Conservation (phyloP, 1,140 invertebrate species). For the Phocides pigmalion region DNA sequence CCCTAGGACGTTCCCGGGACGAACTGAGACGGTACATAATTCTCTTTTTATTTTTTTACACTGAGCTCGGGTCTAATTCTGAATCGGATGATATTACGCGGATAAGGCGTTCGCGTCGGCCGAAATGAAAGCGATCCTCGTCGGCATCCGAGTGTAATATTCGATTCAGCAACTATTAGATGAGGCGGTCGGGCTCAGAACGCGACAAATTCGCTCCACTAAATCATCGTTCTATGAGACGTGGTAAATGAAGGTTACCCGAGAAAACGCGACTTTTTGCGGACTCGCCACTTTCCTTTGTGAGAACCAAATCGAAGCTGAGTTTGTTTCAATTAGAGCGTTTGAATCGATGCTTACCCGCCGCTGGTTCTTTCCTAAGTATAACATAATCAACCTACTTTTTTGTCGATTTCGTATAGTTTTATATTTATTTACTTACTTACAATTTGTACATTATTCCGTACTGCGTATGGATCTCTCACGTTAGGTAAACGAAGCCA, state of each 20-base stretch:
- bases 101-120: constrained; percentile 39
- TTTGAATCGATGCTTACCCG: constrained; percentile 41
- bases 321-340: constrained; percentile 59
- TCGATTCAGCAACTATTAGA: constrained; percentile 63
- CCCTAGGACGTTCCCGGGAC: constrained; percentile 47
- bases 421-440: no score
- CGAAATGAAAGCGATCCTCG: constrained; percentile 44
- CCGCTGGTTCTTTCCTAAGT: constrained; percentile 1
- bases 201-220: constrained; percentile 58
- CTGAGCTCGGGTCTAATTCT: constrained; percentile 36
- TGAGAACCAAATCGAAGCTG: constrained; percentile 37
- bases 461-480: no score
- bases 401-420: no score
- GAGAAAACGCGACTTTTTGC: constrained; percentile 38
- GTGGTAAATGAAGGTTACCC: constrained; percentile 44
- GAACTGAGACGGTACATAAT: constrained; percentile 40
- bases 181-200: constrained; percentile 35
- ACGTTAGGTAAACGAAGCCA: no score
- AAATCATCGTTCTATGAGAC: constrained; percentile 57
- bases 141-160: constrained; percentile 52
- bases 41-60: constrained; percentile 51
- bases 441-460: no score
- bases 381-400: not conserved
- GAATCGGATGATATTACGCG: constrained; percentile 42
- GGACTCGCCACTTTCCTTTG: constrained; percentile 44